phyloP scores from a whole-genome alignment of 2,888 invertebrate species.

The Clusia tigrina region DNA sequence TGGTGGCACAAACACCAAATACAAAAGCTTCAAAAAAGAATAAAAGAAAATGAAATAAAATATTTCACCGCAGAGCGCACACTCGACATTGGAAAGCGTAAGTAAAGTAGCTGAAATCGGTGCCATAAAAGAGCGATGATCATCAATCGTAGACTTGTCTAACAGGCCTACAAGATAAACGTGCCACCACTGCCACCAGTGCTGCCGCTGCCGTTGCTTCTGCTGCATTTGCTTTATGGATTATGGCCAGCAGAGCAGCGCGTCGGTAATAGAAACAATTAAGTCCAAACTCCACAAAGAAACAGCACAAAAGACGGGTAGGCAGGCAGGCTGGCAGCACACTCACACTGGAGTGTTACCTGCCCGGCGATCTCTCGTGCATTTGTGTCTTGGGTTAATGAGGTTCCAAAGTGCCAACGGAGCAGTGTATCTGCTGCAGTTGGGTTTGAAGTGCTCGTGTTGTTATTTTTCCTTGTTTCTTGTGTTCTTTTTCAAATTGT shows the following conservation, averaged over 20 bases:
- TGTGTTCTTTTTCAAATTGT: background rate
- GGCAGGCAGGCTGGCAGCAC: background rate
- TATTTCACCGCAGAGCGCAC: background rate
- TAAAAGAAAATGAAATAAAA: background rate
- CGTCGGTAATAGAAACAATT: conserved; percentile 11
- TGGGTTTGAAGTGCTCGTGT: background rate
- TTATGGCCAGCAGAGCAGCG: background rate
- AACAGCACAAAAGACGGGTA: background rate
- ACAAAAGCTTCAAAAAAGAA: too few relatives aligned
- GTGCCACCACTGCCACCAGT: background rate
- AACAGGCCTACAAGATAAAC: background rate
- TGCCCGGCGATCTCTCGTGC: too few relatives aligned
- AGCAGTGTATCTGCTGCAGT: conserved; percentile 6
- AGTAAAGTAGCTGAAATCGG: conserved; percentile 12
- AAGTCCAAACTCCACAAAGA: conserved; percentile 10
- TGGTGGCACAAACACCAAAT: background rate
- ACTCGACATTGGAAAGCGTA: conserved; percentile 10
- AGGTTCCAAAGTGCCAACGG: too few relatives aligned
- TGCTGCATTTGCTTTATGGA: background rate
- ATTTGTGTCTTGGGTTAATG: too few relatives aligned
- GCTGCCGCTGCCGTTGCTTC: background rate
- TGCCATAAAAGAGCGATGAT: conserved; percentile 9
- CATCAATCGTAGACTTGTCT: background rate
- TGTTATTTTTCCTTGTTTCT: background rate
- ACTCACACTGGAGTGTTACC: background rate